These are phyloP conservation scores for Halictus rubicundus DNA, from an alignment of 1,140 invertebrate genomes.

Conservation along the genomic window DNA sequence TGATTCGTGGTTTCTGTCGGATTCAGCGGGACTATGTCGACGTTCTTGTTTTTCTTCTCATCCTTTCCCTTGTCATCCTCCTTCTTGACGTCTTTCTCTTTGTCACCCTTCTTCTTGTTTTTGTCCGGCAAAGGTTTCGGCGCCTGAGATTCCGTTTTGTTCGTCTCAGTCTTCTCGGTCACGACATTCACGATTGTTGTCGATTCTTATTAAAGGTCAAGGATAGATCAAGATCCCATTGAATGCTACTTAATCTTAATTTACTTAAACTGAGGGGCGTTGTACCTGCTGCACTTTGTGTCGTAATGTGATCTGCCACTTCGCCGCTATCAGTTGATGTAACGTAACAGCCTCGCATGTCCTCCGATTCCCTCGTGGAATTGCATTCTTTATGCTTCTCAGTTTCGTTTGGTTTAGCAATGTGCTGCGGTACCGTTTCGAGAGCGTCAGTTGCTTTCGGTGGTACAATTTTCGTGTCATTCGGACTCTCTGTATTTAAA, in stretches of 20 bases:
- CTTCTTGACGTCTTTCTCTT: too few relatives aligned
- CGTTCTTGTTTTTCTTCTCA: background rate
- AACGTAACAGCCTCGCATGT: slow-evolving; percentile 46
- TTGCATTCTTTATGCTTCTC: background rate
- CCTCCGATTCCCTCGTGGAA: background rate
- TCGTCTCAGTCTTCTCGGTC: background rate
- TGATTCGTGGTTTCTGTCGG: background rate
- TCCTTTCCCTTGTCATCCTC: background rate
- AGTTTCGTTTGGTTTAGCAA: background rate
- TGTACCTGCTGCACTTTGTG: slow-evolving; percentile 12
- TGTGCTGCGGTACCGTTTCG: background rate
- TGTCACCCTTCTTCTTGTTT: too few relatives aligned
- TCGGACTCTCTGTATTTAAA: background rate
- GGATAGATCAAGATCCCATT: background rate
- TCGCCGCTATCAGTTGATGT: slow-evolving; percentile 46
- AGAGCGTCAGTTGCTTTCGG: fast-evolving
- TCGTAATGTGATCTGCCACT: background rate
- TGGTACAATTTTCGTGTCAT: too few relatives aligned
- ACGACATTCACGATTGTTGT: too few relatives aligned
- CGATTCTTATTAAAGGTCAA: background rate
- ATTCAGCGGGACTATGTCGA: background rate
- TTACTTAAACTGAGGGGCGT: background rate
- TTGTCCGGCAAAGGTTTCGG: background rate
- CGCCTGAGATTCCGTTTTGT: background rate
- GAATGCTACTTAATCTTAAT: too few relatives aligned